Conservation (phyloP, 2,888 invertebrate genomes). For the Amphipyra tragopoginis region DNA sequence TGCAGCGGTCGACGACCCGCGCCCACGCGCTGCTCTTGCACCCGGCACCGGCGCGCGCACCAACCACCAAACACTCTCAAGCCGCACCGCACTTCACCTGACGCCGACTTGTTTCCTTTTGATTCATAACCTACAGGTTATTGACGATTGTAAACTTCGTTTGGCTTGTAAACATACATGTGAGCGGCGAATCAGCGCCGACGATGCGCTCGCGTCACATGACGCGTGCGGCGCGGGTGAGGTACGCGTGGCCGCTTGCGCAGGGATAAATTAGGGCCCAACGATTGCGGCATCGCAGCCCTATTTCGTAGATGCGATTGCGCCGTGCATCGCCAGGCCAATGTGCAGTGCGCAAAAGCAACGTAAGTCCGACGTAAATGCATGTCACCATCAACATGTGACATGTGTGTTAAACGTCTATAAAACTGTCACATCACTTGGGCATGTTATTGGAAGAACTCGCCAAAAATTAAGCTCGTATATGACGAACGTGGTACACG, state of each 20-base stretch:
- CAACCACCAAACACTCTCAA: constrained; percentile 33
- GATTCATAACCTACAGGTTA: constrained; percentile 49
- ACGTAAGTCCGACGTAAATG: constrained; percentile 72
- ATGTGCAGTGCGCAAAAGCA: constrained; percentile 83
- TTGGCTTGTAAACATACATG: constrained; percentile 59
- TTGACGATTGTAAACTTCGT: constrained; percentile 49
- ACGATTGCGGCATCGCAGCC: constrained; percentile 74
- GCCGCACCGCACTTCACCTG: constrained; percentile 38
- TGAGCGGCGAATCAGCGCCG: constrained; percentile 32
- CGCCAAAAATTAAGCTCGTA: constrained; percentile 56
- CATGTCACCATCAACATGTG: constrained; percentile 68
- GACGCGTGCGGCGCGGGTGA: constrained; percentile 57
- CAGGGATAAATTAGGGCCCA: constrained; percentile 63
- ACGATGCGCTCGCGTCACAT: constrained; percentile 54
- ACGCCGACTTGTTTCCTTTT: constrained; percentile 41
- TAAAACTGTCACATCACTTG: constrained; percentile 58
- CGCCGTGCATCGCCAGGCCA: constrained; percentile 66
- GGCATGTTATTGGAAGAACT: constrained; percentile 50
- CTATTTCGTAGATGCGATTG: constrained; percentile 72
- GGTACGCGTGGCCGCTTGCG: constrained; percentile 57
- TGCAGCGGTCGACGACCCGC: constrained; percentile 87
- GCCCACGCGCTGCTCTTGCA: constrained; percentile 82
- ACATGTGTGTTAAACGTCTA: constrained; percentile 64
- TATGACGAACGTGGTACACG: constrained; percentile 34
- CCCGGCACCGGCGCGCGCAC: constrained; percentile 73